These are phyloP conservation scores for Podarcis raffonei DNA, from an alignment of 2,113 vertebrate species.

Conservation along the genomic window DNA sequence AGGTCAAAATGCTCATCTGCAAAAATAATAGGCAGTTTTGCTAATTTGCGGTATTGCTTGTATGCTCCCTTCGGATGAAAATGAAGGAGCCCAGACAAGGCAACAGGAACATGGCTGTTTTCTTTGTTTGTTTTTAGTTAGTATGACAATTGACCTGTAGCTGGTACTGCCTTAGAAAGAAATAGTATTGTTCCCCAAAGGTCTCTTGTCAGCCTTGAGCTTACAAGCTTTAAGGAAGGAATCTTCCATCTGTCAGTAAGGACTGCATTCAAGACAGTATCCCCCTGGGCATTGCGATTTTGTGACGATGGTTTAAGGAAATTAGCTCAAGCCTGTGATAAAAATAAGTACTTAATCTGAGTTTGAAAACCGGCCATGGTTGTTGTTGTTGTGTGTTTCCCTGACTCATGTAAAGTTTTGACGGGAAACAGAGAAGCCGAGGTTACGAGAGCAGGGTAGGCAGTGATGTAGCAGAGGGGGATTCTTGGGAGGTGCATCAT, in stretches of 20 bases:
- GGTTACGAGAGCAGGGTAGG: slow-evolving; percentile 43
- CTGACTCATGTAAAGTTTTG: slow-evolving; percentile 47
- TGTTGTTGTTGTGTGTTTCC: slow-evolving; percentile 48
- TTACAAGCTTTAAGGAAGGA: slow-evolving; percentile 47
- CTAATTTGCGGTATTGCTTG: slow-evolving; percentile 35
- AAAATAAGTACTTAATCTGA: slow-evolving; percentile 12
- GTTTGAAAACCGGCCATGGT: slow-evolving; percentile 41
- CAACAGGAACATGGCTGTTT: slow-evolving; percentile 57
- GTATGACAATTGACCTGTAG: slow-evolving; percentile 45
- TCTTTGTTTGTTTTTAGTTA: slow-evolving; percentile 47
- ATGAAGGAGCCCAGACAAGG: slow-evolving; percentile 53
- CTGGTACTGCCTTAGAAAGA: slow-evolving; percentile 53
- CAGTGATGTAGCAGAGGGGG: slow-evolving; percentile 27
- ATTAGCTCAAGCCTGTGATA: slow-evolving; percentile 44
- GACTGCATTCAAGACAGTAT: slow-evolving; percentile 38
- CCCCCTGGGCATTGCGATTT: slow-evolving; percentile 51
- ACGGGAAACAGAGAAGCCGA: slow-evolving; percentile 65
- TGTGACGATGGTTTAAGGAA: slow-evolving; percentile 65
- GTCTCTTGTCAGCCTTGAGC: slow-evolving; percentile 55
- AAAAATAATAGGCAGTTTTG: slow-evolving; percentile 41
- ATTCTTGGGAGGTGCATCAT: slow-evolving; percentile 22
- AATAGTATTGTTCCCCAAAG: slow-evolving; percentile 54
- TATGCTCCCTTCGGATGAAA: slow-evolving; percentile 45
- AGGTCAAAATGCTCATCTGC: slow-evolving; percentile 73
- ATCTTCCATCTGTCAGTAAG: slow-evolving; percentile 50